phyloP scores from a whole-genome alignment of 2,888 invertebrate species.

The Leptinotarsa rubiginosa region DNA sequence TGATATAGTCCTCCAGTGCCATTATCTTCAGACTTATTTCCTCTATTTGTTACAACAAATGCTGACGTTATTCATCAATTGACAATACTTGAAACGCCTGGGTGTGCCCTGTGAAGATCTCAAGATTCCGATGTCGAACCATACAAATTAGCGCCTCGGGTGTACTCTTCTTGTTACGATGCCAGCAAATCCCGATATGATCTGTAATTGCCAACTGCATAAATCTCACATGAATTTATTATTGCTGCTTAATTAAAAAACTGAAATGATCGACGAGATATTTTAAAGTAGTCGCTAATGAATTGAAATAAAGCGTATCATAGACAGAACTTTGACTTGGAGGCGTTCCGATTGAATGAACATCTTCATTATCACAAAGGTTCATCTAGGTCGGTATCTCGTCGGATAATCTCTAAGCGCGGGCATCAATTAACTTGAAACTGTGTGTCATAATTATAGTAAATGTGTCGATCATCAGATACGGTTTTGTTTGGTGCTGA shows the following conservation, averaged over 20 bases:
- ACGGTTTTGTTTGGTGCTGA: constrained; percentile 20
- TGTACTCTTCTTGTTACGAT: constrained; percentile 32
- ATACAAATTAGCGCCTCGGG: constrained; percentile 43
- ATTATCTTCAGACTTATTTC: neutral
- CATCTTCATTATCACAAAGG: constrained; percentile 24
- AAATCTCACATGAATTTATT: constrained; percentile 54
- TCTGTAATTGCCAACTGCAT: constrained; percentile 58
- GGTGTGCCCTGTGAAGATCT: constrained; percentile 39
- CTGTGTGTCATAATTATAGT: constrained; percentile 27
- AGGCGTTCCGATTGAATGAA: constrained; percentile 21
- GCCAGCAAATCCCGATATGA: constrained; percentile 55
- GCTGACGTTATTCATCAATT: constrained; percentile 39
- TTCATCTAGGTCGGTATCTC: constrained; percentile 16
- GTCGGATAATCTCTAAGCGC: constrained; percentile 24
- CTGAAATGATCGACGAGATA: constrained; percentile 39
- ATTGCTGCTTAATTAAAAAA: constrained; percentile 52
- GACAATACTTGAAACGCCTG: constrained; percentile 39
- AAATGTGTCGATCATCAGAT: constrained; percentile 24
- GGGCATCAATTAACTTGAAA: constrained; percentile 25
- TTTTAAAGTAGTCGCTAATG: constrained; percentile 43
- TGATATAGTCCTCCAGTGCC: neutral
- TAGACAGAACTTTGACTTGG: constrained; percentile 16
- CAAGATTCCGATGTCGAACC: constrained; percentile 40
- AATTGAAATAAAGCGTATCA: constrained; percentile 38
- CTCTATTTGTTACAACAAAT: neutral